These are phyloP conservation scores for Folsomia manolachei DNA, from an alignment of 2,888 invertebrate genomes.

Conservation along the genomic window DNA sequence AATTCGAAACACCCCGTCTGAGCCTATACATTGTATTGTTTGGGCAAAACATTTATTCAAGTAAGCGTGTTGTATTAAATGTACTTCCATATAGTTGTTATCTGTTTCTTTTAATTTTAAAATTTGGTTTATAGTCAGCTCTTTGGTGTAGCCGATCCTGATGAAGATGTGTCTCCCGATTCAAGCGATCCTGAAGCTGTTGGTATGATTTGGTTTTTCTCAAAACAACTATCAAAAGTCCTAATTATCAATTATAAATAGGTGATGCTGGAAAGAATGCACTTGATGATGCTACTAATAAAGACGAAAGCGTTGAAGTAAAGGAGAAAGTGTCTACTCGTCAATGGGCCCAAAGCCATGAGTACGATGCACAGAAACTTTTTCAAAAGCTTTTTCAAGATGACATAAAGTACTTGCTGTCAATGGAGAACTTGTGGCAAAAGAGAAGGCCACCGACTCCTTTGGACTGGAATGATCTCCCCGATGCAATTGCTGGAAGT, in stretches of 20 bases:
- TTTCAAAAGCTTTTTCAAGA: constrained; percentile 91
- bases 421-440: constrained; percentile 95
- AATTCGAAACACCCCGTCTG: constrained; percentile 97
- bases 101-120: constrained; percentile 9
- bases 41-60: constrained; percentile 99
- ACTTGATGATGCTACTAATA: constrained; percentile 55
- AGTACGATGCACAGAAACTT: constrained; percentile 78
- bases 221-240: neutral
- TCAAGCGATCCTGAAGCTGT: constrained; percentile 90
- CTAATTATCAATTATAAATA: constrained; percentile 30
- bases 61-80: constrained; percentile 58
- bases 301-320: constrained; percentile 60
- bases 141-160: constrained; percentile 94
- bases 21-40: constrained; percentile 98
- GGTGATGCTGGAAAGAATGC: constrained; percentile 54
- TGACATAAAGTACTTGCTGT: constrained; percentile 89
- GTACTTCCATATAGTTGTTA: neutral
- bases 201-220: constrained; percentile 55
- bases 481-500: constrained; percentile 59
- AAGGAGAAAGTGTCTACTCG: constrained; percentile 70
- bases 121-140: constrained; percentile 76
- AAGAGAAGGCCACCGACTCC: constrained; percentile 80
- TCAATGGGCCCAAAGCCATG: constrained; percentile 78
- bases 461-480: constrained; percentile 66
- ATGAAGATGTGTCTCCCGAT: constrained; percentile 97